phyloP scores from a whole-genome alignment of 2,888 invertebrate species.

The Chloroclystis v-ata region DNA sequence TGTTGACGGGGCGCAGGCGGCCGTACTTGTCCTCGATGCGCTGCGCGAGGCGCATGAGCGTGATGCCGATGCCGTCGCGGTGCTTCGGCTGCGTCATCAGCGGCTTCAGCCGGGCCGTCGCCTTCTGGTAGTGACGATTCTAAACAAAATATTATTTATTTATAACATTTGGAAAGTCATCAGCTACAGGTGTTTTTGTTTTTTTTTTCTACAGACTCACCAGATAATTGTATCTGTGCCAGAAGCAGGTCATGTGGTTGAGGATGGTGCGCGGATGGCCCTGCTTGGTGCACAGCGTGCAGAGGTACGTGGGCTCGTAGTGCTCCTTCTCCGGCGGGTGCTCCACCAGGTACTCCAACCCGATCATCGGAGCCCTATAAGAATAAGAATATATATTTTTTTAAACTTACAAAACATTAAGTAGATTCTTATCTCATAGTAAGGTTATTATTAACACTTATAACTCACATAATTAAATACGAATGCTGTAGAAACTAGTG shows the following conservation, averaged over 20 bases:
- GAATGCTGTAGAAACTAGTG: no score
- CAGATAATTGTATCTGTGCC: conserved; percentile 85
- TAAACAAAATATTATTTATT: conserved; percentile 38
- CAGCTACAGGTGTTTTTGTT: no score
- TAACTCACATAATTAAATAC: no score
- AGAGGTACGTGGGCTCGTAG: conserved; percentile 85
- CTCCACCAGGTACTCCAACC: conserved; percentile 89
- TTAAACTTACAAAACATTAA: no score
- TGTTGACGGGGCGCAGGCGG: conserved; percentile 81
- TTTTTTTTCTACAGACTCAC: conserved; percentile 52
- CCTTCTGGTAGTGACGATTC: conserved; percentile 80
- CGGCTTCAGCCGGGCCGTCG: conserved; percentile 77
- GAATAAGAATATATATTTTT: no score
- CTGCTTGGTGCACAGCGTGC: conserved; percentile 87
- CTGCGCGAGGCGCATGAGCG: conserved; percentile 74
- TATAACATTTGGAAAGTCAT: background rate
- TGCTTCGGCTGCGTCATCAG: conserved; percentile 80
- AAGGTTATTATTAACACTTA: no score
- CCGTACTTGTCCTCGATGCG: conserved; percentile 87
- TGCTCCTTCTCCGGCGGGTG: conserved; percentile 80
- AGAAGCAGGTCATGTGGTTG: conserved; percentile 86
- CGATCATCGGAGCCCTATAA: conserved; percentile 76
- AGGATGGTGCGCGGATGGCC: conserved; percentile 88
- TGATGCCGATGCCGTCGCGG: conserved; percentile 73
- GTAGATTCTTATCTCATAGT: no score